Conservation (phyloP, 2,888 invertebrate genomes). For the Apotomis turbidana region DNA sequence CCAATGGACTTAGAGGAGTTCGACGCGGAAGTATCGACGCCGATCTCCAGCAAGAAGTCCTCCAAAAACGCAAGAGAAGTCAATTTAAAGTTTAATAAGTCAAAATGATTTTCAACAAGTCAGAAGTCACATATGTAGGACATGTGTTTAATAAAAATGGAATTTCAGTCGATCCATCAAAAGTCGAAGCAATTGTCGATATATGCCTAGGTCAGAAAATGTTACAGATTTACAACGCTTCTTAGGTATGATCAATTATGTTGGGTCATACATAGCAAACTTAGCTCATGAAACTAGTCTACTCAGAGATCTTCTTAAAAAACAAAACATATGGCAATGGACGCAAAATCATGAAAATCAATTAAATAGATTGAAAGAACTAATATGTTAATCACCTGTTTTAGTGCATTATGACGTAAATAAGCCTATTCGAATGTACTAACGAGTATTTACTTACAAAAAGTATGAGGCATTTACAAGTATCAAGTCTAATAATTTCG, state of each 20-base stretch:
- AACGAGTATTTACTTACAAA: no score
- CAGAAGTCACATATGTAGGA: conserved; percentile 31
- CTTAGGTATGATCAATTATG: conserved; percentile 42
- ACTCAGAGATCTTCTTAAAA: conserved; percentile 46
- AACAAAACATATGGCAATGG: conserved; percentile 49
- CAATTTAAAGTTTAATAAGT: conserved; percentile 43
- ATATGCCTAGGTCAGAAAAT: conserved; percentile 35
- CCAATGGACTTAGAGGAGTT: no score
- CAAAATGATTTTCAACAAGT: conserved; percentile 38
- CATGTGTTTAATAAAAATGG: conserved; percentile 33
- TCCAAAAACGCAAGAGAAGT: conserved; percentile 29
- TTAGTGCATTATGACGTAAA: no score
- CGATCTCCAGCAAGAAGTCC: no score
- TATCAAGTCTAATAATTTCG: no score
- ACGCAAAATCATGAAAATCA: conserved; percentile 27
- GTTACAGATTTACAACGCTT: conserved; percentile 41
- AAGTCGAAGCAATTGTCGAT: conserved; percentile 38
- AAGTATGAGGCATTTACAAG: no score
- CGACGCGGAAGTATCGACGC: no score
- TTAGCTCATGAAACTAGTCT: conserved; percentile 38
- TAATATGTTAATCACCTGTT: no score
- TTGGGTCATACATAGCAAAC: conserved; percentile 42
- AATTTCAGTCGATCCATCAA: conserved; percentile 31
- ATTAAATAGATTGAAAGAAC: no score
- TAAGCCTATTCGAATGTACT: no score